Percentiles rank a stretch among this genome's conserved stretches.
These are phyloP conservation scores for Prionailurus viverrinus DNA, from an alignment of 2,113 vertebrate genomes.

Conservation along the genomic window DNA sequence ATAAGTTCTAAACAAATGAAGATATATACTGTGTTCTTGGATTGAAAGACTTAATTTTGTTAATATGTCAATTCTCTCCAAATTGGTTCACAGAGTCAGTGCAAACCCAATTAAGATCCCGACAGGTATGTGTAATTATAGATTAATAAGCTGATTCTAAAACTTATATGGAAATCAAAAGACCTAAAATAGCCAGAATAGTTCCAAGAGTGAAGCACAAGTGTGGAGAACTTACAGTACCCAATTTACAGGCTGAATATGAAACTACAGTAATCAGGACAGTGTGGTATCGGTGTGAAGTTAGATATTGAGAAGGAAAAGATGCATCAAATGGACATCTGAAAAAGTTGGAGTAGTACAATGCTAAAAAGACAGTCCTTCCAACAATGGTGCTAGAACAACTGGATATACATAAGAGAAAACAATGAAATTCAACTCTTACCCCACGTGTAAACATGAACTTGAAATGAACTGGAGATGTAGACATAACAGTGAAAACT, in stretches of 20 bases:
- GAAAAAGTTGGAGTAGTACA: neutral
- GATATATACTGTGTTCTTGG: neutral
- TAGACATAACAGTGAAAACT: neutral
- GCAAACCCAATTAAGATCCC: neutral
- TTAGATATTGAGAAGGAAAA: neutral
- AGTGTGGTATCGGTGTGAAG: neutral
- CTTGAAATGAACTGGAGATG: neutral
- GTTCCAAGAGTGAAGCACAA: neutral
- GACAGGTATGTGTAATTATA: neutral
- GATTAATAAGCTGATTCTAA: neutral
- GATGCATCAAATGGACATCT: neutral
- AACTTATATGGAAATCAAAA: neutral
- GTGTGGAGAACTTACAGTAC: neutral
- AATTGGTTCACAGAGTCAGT: neutral
- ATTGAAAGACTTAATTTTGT: neutral
- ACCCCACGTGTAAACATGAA: neutral
- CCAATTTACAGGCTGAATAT: neutral
- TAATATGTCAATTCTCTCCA: neutral
- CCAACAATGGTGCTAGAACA: neutral
- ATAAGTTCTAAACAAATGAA: neutral
- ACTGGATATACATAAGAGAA: neutral
- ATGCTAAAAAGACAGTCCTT: neutral
- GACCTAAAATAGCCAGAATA: neutral
- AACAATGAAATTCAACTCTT: neutral
- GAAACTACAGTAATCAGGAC: neutral